These are phyloP conservation scores for Ophiothrix spiculata DNA, from an alignment of 35 echinoderm and acorn worm species.

Conservation along the genomic window DNA sequence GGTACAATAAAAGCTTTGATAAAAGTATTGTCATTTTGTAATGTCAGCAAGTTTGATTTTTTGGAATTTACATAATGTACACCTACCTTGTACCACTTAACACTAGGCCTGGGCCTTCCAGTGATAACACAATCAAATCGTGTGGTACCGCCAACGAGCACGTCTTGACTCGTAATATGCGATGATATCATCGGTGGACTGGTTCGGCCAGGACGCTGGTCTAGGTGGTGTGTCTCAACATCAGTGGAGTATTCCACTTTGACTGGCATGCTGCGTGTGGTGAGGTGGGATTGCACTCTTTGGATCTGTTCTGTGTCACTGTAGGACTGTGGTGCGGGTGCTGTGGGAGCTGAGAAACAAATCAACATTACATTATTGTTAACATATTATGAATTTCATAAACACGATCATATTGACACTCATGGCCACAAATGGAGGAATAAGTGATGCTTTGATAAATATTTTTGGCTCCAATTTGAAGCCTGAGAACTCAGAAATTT, in stretches of 20 bases:
- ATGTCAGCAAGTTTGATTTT: too few species aligned
- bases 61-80: too few species aligned
- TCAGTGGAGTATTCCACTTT: constrained; percentile 91
- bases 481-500: too few species aligned
- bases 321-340: neutral
- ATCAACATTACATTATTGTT: too few species aligned
- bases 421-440: too few species aligned
- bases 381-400: too few species aligned
- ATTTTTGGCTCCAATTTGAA: too few species aligned
- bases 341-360: neutral
- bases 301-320: constrained; percentile 43
- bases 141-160: constrained; percentile 58
- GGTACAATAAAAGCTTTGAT: too few species aligned
- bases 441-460: too few species aligned
- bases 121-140: constrained; percentile 75
- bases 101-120: constrained; percentile 83
- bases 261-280: constrained; percentile 53
- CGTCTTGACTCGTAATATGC: constrained; percentile 75
- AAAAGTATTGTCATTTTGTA: too few species aligned
- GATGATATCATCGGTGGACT: constrained; percentile 85
- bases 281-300: constrained; percentile 46
- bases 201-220: constrained; percentile 54
- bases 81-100: constrained; percentile 98
- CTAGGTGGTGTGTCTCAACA: constrained; percentile 78
- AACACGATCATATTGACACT: too few species aligned